phyloP scores from a whole-genome alignment of 2,113 vertebrate genomes.

The Glareola pratincola region DNA sequence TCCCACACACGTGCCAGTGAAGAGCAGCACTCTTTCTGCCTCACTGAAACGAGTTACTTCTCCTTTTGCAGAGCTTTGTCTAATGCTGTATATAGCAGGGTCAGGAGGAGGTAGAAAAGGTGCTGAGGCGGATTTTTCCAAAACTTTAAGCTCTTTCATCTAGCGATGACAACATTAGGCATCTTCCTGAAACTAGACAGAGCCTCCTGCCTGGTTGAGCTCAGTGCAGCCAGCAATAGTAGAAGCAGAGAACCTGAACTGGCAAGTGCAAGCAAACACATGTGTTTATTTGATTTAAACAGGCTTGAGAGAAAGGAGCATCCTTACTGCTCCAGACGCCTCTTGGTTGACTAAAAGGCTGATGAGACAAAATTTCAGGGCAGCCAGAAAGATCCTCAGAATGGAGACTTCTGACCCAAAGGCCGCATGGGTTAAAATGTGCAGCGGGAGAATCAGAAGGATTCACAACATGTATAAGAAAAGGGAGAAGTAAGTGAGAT shows the following conservation, averaged over 20 bases:
- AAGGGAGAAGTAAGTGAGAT: not conserved
- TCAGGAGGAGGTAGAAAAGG: not conserved
- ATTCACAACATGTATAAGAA: not conserved
- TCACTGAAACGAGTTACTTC: not conserved
- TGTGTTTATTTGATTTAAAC: not conserved
- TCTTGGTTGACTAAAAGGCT: not conserved
- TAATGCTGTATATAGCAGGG: not conserved
- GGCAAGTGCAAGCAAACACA: not conserved
- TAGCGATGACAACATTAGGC: not conserved
- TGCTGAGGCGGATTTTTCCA: not conserved
- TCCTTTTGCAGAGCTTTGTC: not conserved
- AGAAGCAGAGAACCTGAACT: not conserved
- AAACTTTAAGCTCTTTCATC: not conserved
- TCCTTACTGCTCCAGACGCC: not conserved
- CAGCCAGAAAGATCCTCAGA: not conserved
- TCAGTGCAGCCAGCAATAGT: not conserved
- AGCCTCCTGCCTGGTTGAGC: not conserved
- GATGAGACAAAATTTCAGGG: not conserved
- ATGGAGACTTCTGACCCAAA: not conserved
- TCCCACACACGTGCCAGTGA: rapidly evolving
- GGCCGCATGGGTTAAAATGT: not conserved
- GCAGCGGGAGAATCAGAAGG: not conserved
- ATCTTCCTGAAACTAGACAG: not conserved
- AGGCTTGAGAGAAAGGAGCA: not conserved
- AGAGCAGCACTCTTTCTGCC: not conserved